phyloP scores from a whole-genome alignment of 2,888 invertebrate genomes.

The Caenorhabditis uteleia region DNA sequence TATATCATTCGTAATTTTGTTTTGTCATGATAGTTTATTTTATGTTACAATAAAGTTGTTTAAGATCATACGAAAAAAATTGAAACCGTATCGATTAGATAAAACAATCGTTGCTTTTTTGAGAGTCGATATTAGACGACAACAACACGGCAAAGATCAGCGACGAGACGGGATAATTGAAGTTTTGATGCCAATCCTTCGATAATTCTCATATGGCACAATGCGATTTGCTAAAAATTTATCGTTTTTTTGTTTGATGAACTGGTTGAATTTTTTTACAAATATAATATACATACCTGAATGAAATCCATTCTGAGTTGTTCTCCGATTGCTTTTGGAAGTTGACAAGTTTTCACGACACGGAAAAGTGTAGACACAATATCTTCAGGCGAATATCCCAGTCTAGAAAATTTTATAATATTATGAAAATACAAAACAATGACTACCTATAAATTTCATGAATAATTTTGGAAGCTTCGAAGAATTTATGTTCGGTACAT shows the following conservation, averaged over 20 bases:
- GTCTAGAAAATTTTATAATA: slow-evolving; percentile 54
- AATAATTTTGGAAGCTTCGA: slow-evolving; percentile 72
- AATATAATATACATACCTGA: slow-evolving; percentile 73
- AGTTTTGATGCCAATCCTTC: slow-evolving; percentile 84
- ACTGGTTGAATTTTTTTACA: background rate
- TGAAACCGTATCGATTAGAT: too few species aligned
- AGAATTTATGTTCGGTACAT: slow-evolving; percentile 79
- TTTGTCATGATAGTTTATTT: too few species aligned
- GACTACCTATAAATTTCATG: slow-evolving; percentile 81
- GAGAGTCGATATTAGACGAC: too few species aligned
- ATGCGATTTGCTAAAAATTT: slow-evolving; percentile 81
- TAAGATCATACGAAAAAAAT: too few species aligned
- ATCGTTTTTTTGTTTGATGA: background rate
- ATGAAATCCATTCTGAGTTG: slow-evolving; percentile 83
- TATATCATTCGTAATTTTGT: too few species aligned
- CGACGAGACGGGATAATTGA: slow-evolving; percentile 88
- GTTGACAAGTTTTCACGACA: slow-evolving; percentile 85
- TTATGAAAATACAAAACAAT: background rate
- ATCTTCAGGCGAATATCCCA: slow-evolving; percentile 96
- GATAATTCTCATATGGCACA: slow-evolving; percentile 86
- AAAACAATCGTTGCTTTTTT: too few species aligned
- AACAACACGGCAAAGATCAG: slow-evolving; percentile 77
- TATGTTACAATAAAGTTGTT: too few species aligned
- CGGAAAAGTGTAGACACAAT: slow-evolving; percentile 92
- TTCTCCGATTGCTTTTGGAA: slow-evolving; percentile 83